Evolutionary conservation across 1,140 invertebrate species (phyloP).

Genomic region (Acyrthosiphon pisum): DNA sequence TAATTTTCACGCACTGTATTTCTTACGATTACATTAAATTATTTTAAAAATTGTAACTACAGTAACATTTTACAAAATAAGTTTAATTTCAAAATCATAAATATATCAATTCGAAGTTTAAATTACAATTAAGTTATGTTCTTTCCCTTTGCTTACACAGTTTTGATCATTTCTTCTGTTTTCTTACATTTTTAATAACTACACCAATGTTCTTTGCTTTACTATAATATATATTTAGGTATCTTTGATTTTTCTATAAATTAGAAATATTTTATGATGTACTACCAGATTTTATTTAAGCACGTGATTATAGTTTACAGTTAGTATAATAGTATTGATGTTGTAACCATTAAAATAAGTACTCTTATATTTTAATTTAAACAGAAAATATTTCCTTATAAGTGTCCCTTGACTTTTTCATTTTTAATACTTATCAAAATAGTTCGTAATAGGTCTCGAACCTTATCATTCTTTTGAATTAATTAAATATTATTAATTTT

Average conservation of each 20-base stretch:
- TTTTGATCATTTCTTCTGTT: background rate
- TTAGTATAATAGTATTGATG: background rate
- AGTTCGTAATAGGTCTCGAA: too few species aligned
- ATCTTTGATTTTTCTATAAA: background rate
- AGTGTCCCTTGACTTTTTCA: too few species aligned
- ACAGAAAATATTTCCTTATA: background rate
- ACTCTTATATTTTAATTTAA: background rate
- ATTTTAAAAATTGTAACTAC: background rate
- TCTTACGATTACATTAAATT: background rate
- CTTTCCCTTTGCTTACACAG: background rate
- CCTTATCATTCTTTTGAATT: too few species aligned
- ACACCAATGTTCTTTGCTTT: background rate
- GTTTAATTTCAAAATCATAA: background rate
- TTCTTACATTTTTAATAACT: background rate
- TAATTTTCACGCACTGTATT: background rate
- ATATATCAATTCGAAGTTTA: background rate
- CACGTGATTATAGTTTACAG: background rate
- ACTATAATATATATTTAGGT: background rate
- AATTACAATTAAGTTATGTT: background rate
- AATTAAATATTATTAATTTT: too few species aligned
- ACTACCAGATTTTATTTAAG: background rate
- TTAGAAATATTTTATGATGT: background rate
- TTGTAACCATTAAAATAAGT: background rate
- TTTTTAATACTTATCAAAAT: too few species aligned
- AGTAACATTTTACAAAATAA: background rate